These are phyloP conservation scores for Hetaerina americana DNA, from an alignment of 1,140 invertebrate genomes.

Conservation along the genomic window DNA sequence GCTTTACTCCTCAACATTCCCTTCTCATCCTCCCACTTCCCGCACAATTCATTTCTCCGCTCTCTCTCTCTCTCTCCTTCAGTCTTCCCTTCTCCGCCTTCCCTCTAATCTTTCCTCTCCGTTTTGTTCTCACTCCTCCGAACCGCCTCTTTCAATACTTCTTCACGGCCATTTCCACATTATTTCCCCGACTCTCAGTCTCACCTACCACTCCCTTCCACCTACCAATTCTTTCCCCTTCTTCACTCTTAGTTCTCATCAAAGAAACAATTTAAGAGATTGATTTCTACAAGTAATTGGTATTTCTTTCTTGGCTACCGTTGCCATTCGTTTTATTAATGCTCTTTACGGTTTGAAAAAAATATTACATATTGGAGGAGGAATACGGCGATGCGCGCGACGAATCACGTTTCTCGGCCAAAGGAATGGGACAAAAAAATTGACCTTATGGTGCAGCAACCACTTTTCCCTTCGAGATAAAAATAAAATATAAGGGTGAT, in stretches of 20 bases:
- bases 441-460: too few relatives aligned
- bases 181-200: too few relatives aligned
- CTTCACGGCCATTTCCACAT: neutral
- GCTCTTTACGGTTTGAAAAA: neutral
- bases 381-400: neutral
- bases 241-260: neutral
- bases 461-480: too few relatives aligned
- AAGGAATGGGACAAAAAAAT: neutral
- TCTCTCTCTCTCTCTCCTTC: neutral
- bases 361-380: neutral
- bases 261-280: constrained; percentile 1
- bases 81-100: neutral
- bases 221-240: too few relatives aligned
- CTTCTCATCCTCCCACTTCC: neutral
- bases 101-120: too few relatives aligned
- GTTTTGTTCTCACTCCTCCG: neutral
- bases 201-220: too few relatives aligned
- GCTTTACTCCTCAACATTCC: neutral
- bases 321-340: neutral
- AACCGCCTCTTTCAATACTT: neutral
- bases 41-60: neutral
- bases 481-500: too few relatives aligned
- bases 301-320: neutral
- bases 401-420: neutral
- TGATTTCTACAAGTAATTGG: neutral